Base-by-base conservation (phyloP, 2,113 vertebrate species). In the Garra rufa region DNA sequence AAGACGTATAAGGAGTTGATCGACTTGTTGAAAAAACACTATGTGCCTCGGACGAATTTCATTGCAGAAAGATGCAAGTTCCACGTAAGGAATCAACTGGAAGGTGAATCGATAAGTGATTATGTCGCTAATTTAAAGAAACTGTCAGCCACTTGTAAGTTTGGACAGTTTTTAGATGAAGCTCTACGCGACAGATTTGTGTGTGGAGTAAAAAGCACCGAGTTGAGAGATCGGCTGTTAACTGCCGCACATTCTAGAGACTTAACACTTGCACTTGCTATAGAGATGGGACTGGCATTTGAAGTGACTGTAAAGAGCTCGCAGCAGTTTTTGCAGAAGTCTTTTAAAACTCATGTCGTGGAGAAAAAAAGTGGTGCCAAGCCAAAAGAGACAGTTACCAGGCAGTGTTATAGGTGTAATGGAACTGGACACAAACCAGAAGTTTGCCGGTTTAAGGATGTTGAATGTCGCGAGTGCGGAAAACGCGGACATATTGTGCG, bases 61-160 rank as follows among this genome's bases (percentile, higher is more conserved):
- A 83, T 59, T 59, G 30, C 30, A 0, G 41, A 86, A 76, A 48
- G 73, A 57, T 86, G 61, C 71, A 78, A 50, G 65, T 80, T 83
- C 44, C 48, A 87, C n/a, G 17, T 28, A 17, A 83, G 75, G 61
- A 59, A 70, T 26, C 63, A 79, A 44, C 38, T 21, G 0, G 74
- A 83, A 21, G 46, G 48, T 6, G 52, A 73, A 41, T 28, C 65
- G 9, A 73, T 82, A 30, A 82, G 65, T 52, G 81, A 70, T 8
- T 79, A 83, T n/a, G 26, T 63, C 11, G 52, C 65, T 46, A 83
- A n/a, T 65, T 28, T 81, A 50, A 63, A 65, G 13, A 83, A 79
- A 69, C 6, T 74, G 50, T 21, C 30, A n/a, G 52, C 26, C 26
- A 46, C 15, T n/a, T 83, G 48, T 14, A 79, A 80, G 41, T 63